Conservation (phyloP, 2,113 vertebrate genomes). For the Neotoma lepida region DNA sequence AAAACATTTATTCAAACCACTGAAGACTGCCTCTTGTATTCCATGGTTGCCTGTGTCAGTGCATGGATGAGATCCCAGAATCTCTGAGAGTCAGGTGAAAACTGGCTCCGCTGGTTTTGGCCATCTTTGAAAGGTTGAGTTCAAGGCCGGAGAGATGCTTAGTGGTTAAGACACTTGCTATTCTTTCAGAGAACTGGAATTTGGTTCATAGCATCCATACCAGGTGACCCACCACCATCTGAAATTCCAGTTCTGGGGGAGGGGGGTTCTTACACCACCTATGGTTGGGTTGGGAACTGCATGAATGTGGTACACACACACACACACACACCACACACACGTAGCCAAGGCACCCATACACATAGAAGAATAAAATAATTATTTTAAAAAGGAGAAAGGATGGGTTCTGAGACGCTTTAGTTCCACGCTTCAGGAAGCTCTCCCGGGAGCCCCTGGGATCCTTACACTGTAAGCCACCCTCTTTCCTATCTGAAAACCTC, state of each 20-base stretch:
- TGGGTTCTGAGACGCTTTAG: not conserved
- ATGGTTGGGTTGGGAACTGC: not conserved
- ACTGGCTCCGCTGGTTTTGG: not conserved
- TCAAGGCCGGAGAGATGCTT: not conserved
- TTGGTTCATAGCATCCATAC: not conserved
- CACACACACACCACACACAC: not conserved
- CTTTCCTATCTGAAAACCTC: not conserved
- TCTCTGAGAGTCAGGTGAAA: not conserved
- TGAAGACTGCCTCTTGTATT: not conserved
- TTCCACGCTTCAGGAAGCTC: not conserved
- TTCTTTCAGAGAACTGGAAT: not conserved
- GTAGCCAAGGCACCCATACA: not conserved
- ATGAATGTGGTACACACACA: not conserved
- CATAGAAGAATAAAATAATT: not conserved
- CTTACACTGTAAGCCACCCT: not conserved
- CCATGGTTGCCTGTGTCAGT: not conserved
- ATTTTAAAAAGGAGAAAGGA: not conserved
- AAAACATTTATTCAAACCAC: not conserved
- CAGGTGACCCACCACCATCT: not conserved
- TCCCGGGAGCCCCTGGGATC: not conserved
- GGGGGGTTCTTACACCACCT: not conserved
- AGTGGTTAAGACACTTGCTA: not conserved
- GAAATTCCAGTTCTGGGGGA: not conserved
- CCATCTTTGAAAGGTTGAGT: not conserved
- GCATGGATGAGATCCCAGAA: not conserved